A percentile compares a stretch with the other conserved stretches of the same genome.
Evolutionary conservation across 2,888 invertebrate species (phyloP).

Genomic region (Diaperis boleti): DNA sequence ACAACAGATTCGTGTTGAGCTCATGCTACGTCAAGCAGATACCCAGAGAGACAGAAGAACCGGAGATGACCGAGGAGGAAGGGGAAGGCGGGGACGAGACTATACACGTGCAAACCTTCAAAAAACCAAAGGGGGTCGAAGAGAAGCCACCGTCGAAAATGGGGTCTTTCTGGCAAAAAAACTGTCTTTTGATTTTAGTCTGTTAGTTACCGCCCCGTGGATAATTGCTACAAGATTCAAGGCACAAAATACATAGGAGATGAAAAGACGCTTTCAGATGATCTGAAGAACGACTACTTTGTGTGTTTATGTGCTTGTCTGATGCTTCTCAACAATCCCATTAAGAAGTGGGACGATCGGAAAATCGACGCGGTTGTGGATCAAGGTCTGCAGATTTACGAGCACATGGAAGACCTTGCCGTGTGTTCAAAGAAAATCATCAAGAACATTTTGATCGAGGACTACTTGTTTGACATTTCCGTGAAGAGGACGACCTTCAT

Average conservation of each 20-base stretch:
- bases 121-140: conserved; percentile 38
- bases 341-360: conserved; percentile 73
- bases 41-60: conserved; percentile 17
- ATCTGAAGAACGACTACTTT: conserved; percentile 71
- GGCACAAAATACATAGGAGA: conserved; percentile 70
- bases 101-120: conserved; percentile 36
- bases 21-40: conserved; percentile 28
- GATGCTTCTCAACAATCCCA: conserved; percentile 72
- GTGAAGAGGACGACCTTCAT: conserved; percentile 70
- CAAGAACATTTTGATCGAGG: conserved; percentile 73
- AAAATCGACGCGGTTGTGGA: conserved; percentile 73
- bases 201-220: conserved; percentile 66
- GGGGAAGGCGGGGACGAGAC: conserved; percentile 15
- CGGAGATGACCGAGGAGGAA: neutral
- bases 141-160: conserved; percentile 42
- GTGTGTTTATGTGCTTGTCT: conserved; percentile 73
- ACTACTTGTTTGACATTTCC: conserved; percentile 73
- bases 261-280: conserved; percentile 53
- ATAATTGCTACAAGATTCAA: conserved; percentile 71
- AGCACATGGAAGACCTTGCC: conserved; percentile 70
- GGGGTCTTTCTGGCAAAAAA: conserved; percentile 52
- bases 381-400: conserved; percentile 71
- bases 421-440: conserved; percentile 72
- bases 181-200: neutral
- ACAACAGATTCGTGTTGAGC: conserved; percentile 38